Percentiles rank a stretch among this genome's conserved stretches.
Conservation (phyloP, 2,888 invertebrate species). For the Hermodice carunculata region DNA sequence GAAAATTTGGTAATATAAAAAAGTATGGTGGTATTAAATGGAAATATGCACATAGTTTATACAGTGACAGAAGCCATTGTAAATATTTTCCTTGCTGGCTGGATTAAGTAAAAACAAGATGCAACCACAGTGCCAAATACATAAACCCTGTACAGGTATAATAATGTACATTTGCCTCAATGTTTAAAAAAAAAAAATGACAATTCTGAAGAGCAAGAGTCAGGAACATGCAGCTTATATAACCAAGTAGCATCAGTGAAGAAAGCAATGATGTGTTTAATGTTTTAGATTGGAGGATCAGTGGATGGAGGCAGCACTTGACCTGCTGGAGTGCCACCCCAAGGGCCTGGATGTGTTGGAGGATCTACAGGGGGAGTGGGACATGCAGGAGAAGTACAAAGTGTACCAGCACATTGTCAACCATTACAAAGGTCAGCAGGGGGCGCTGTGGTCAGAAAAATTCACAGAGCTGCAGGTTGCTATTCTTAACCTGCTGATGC, state of each 20-base stretch:
- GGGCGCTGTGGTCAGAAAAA: constrained; percentile 58
- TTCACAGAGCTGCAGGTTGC: constrained; percentile 63
- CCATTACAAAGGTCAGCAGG: constrained; percentile 43
- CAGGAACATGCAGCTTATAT: too few species aligned
- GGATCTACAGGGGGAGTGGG: constrained; percentile 43
- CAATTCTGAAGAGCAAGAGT: too few species aligned
- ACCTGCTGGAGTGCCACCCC: constrained; percentile 60
- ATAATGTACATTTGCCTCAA: too few species aligned
- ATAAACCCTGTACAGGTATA: too few species aligned
- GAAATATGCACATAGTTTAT: too few species aligned
- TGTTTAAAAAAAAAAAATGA: too few species aligned
- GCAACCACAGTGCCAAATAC: too few species aligned
- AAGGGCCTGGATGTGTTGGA: constrained; percentile 56
- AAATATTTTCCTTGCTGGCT: too few species aligned
- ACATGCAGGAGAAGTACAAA: constrained; percentile 37
- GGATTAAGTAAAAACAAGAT: too few species aligned
- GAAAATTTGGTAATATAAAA: too few species aligned
- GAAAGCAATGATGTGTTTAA: not conserved
- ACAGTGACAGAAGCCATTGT: too few species aligned
- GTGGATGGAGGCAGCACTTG: constrained; percentile 57
- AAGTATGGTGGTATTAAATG: too few species aligned
- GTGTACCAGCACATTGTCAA: constrained; percentile 59
- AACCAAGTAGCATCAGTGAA: constrained; percentile 2
- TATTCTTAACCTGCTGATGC: constrained; percentile 60
- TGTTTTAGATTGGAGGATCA: constrained; percentile 44